A percentile compares a stretch with the other conserved stretches of the same genome.
Conservation (phyloP, 2,797 vertebrate species). For the Molossus alvarezi region DNA sequence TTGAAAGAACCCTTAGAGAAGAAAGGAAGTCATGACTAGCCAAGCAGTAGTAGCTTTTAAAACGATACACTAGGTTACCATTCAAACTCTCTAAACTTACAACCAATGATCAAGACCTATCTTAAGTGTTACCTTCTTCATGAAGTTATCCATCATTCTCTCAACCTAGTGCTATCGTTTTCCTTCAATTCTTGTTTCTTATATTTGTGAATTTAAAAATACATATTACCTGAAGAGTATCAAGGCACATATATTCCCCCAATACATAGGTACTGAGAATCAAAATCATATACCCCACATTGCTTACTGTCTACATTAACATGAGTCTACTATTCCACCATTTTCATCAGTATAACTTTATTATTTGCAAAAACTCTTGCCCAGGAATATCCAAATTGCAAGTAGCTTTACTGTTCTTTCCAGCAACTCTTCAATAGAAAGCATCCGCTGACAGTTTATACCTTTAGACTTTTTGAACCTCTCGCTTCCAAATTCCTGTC, state of each 20-base stretch:
- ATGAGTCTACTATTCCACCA: neutral
- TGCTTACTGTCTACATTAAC: neutral
- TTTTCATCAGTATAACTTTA: neutral
- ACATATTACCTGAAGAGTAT: neutral
- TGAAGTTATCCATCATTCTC: constrained; percentile 1
- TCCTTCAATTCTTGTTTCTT: constrained; percentile 34
- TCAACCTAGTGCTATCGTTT: neutral
- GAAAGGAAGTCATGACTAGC: neutral
- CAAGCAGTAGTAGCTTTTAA: neutral
- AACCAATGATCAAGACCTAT: neutral
- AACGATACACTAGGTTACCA: neutral
- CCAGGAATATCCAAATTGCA: constrained; percentile 10
- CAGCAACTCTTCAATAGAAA: constrained; percentile 49
- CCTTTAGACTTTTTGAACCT: neutral
- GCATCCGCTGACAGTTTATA: neutral
- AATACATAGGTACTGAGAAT: neutral
- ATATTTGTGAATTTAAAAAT: constrained; percentile 53
- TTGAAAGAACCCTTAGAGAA: constrained; percentile 27
- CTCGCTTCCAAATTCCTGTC: constrained; percentile 2
- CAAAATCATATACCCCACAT: neutral
- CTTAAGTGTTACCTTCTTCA: constrained; percentile 27
- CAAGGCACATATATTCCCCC: neutral
- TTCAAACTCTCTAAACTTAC: neutral
- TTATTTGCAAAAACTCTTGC: constrained; percentile 17
- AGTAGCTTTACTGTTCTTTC: constrained; percentile 42